These are phyloP conservation scores for Phoxinus dragarum DNA, from an alignment of 2,797 vertebrate species.

Conservation along the genomic window DNA sequence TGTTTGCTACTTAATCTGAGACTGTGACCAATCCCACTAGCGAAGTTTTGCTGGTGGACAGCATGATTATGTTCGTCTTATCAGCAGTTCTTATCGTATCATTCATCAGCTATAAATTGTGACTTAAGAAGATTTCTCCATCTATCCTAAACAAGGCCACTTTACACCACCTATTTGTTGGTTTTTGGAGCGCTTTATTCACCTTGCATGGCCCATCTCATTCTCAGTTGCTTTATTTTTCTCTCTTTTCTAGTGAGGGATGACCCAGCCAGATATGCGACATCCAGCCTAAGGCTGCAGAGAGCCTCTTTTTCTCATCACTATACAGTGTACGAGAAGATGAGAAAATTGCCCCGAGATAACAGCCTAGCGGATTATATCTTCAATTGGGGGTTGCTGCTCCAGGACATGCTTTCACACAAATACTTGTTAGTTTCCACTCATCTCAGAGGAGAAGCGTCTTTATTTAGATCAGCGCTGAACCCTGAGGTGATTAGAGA, in stretches of 20 bases:
- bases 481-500: slow-evolving; percentile 32
- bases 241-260: slow-evolving; percentile 23
- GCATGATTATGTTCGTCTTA: slow-evolving; percentile 55
- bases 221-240: not conserved
- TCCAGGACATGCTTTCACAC: slow-evolving; percentile 44
- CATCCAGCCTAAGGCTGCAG: slow-evolving; percentile 52
- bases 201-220: slow-evolving; percentile 11
- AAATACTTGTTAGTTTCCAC: slow-evolving; percentile 38
- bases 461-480: slow-evolving; percentile 54
- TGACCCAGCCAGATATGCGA: slow-evolving; percentile 46
- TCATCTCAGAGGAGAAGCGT: slow-evolving; percentile 42
- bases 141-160: not conserved
- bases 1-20: not conserved
- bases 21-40: not conserved
- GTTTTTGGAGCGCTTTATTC: not conserved
- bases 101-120: slow-evolving; percentile 61
- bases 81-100: slow-evolving; percentile 58
- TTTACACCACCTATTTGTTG: slow-evolving; percentile 16
- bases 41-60: not conserved
- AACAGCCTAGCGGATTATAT: slow-evolving; percentile 56
- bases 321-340: slow-evolving; percentile 28
- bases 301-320: slow-evolving; percentile 44
- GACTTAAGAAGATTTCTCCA: slow-evolving; percentile 35
- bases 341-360: slow-evolving; percentile 56
- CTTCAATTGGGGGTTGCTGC: slow-evolving; percentile 57